Evolutionary conservation across 2,888 invertebrate species (phyloP), one percentile per base, ranked within the genome.

Genomic region (Pedicia rivosa): DNA sequence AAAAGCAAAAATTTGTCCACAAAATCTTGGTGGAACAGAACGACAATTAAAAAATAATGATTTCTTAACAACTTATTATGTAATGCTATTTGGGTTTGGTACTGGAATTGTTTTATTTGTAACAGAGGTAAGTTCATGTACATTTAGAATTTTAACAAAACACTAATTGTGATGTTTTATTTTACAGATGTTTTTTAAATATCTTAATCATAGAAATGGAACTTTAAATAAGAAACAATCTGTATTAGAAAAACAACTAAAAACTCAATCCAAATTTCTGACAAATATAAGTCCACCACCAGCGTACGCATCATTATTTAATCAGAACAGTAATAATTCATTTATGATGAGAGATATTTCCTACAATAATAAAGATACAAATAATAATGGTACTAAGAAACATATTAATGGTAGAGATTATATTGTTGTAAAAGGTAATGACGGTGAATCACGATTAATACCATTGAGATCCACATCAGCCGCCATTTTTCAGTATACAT

Each of bases 1-100:
- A 0, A 68, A 73, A 44, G 77, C 80, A 0, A 72, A 74, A 51
- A 80, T 86, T 31, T 88, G 88, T 46, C 86, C 87, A 0, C 65
- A 83, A 36, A 74, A 87, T 56, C 62, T 87, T 44, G 80, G 78
- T 45, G 80, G 79, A 39, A 81, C 75, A 27, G 87, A 87, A 50
- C 67, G 86, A 1, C 77, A 77, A 50, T 60, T 88, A 6, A 62
- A 74, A 43, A 81, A 83, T 51, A 67, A 73, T 4, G 87, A 88
- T 55, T 67, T 88, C 2, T 56, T 71, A 47, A 77, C 84, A 67
- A 87, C 87, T 0, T 88, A 86, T 50, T 63, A 75, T 45, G 76
- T 86, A 2, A 79, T 84, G 53, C 60, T 70, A 2, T 62, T 67
- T 1, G 87, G 87, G 0, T 70, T 84, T 37, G 62, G 65, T 1